These are phyloP conservation scores for Aspidiotus rigidus DNA, from an alignment of 2,888 invertebrate species.

Conservation along the genomic window DNA sequence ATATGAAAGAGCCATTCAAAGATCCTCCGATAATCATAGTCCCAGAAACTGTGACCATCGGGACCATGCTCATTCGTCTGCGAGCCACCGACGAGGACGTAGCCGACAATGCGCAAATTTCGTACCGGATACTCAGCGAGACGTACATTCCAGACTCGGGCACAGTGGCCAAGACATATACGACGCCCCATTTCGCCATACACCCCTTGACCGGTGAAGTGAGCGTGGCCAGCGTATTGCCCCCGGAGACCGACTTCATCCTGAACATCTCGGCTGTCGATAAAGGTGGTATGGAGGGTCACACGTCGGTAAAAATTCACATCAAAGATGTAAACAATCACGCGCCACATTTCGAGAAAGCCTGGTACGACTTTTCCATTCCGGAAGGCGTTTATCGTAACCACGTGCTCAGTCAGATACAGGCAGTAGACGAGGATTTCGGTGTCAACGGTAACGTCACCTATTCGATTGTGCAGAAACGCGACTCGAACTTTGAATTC, in stretches of 20 bases:
- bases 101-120: constrained; percentile 59
- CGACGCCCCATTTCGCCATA: constrained; percentile 58
- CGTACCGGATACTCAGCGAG: constrained; percentile 62
- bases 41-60: constrained; percentile 62
- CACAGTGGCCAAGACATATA: constrained; percentile 10
- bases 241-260: constrained; percentile 64
- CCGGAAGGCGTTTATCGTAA: constrained; percentile 67
- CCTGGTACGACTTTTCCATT: constrained; percentile 73
- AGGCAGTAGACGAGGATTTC: constrained; percentile 69
- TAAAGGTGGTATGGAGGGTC: constrained; percentile 61
- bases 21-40: constrained; percentile 54
- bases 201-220: constrained; percentile 68
- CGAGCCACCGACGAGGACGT: constrained; percentile 64
- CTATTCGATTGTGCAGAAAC: constrained; percentile 49
- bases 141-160: constrained; percentile 51
- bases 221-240: constrained; percentile 58
- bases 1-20: constrained; percentile 34
- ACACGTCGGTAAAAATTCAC: constrained; percentile 59
- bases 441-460: constrained; percentile 69
- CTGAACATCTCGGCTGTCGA: constrained; percentile 69
- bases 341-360: constrained; percentile 68
- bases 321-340: constrained; percentile 76
- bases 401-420: constrained; percentile 62
- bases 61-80: constrained; percentile 58
- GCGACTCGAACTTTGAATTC: constrained; percentile 43